Base-by-base conservation (phyloP, 2,113 vertebrate genomes). In the Himantopus leucocephalus region DNA sequence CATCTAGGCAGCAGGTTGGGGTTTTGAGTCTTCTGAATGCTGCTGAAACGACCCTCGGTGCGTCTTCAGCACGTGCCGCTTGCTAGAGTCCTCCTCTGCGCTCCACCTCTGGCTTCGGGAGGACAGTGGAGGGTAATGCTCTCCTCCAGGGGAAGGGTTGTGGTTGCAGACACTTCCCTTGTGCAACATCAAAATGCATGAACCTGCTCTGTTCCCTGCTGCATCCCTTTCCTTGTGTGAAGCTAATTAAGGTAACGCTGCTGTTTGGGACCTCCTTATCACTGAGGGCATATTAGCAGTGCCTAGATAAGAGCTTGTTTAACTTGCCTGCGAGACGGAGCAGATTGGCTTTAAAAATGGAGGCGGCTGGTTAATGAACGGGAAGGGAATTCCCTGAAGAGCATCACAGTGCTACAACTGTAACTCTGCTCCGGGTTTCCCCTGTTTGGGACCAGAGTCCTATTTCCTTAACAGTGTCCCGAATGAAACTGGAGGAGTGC, bases 31-130 rank as follows among this genome's bases (percentile, higher is more conserved):
- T 41, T 13, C 10, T 4, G 11, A 16, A 7, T 1, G 6, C 66
- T 23, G 64, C 29, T 29, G 58, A 29, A 47, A 48, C 45, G 9
- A 2, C 34, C 29, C 20, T 32, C 1, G 3, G 15, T 3, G 15
- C 10, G 1, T n/a, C 21, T 15, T 21, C 2, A 2, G 41, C 43
- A 6, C 6, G 3, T 43, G 35, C 22, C 48, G 22, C 23, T 12
- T 23, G 48, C 63, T 5, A 6, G 52, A 4, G 24, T 13, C 15
- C 17, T 2, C 32, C 37, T 52, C 73, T 8, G 35, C 21, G 55
- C 39, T 14, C 34, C 39, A 39, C 56, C 66, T 22, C 43, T 3
- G n/a, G 56, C 45, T 30, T 53, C 2, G 6, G 32, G 56, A 18
- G 55, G 8, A 3, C 2, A 12, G 34, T 1, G 47, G 21, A 34